A percentile compares a stretch with the other conserved stretches of the same genome.
Conservation (phyloP, 2,797 vertebrate genomes). For the Malurus leucopterus region DNA sequence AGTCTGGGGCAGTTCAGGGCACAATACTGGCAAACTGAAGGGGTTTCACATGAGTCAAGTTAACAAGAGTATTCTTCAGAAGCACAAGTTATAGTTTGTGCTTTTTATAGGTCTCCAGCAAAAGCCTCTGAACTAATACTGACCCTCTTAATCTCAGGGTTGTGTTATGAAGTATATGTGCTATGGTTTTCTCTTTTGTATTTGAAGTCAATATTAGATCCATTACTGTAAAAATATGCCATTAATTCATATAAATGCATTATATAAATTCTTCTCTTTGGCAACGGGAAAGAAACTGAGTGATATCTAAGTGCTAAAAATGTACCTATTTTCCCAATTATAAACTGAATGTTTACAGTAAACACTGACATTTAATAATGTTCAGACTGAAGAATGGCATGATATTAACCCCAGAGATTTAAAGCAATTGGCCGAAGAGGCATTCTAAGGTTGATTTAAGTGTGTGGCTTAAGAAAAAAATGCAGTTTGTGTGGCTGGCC, state of each 20-base stretch:
- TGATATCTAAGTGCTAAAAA: not conserved
- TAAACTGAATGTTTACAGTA: not conserved
- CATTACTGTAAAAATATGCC: not conserved
- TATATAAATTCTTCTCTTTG: not conserved
- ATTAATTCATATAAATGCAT: not conserved
- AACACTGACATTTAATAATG: not conserved
- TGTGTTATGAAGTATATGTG: not conserved
- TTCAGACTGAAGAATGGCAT: not conserved
- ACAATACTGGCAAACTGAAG: slow-evolving; percentile 49
- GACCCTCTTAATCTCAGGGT: not conserved
- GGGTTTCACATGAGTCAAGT: slow-evolving; percentile 16
- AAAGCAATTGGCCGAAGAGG: not conserved
- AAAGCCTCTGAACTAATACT: not conserved
- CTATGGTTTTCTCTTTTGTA: not conserved
- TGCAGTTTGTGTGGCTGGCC: not conserved
- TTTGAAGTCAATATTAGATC: not conserved
- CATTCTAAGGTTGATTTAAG: not conserved
- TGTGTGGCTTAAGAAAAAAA: not conserved
- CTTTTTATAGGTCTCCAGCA: slow-evolving; percentile 1
- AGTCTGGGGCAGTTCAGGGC: slow-evolving; percentile 48
- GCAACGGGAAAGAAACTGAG: not conserved
- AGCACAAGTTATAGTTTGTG: not conserved
- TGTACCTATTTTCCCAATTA: not conserved
- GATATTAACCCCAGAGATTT: not conserved
- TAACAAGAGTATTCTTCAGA: not conserved